phyloP scores from a whole-genome alignment of 2,797 vertebrate genomes.

The Xyrichtys novacula region DNA sequence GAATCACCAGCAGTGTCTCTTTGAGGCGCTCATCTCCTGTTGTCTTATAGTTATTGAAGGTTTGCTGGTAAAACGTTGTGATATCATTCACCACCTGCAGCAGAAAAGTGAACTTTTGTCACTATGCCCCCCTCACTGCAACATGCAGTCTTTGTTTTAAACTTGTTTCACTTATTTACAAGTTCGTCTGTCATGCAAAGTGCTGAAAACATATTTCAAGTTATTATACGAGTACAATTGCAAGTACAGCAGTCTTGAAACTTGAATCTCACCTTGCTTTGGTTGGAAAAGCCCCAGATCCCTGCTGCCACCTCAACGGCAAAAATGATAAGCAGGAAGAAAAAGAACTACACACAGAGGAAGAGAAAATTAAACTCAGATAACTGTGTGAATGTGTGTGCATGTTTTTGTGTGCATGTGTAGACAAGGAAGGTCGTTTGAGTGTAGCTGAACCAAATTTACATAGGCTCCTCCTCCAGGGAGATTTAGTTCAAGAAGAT shows the following conservation, averaged over 20 bases:
- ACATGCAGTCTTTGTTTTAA: neutral
- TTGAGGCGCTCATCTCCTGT: slow-evolving; percentile 74
- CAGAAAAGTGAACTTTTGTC: neutral
- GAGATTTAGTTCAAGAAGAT: slow-evolving; percentile 78
- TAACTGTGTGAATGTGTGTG: slow-evolving; percentile 9
- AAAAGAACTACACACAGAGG: slow-evolving; percentile 89
- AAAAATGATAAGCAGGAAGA: slow-evolving; percentile 95
- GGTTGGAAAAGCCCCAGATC: slow-evolving; percentile 96
- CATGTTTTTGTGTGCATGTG: slow-evolving; percentile 28
- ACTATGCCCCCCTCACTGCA: neutral
- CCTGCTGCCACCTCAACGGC: slow-evolving; percentile 93
- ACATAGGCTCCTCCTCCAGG: slow-evolving; percentile 63
- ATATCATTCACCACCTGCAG: slow-evolving; percentile 89
- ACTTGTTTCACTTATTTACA: neutral
- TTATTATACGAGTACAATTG: neutral
- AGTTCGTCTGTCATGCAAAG: no score
- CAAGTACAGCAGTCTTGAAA: neutral
- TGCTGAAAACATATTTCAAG: neutral
- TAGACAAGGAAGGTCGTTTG: slow-evolving; percentile 60
- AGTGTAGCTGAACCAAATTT: slow-evolving; percentile 64
- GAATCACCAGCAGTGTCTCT: slow-evolving; percentile 89
- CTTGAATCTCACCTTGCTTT: slow-evolving; percentile 87
- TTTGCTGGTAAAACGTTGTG: slow-evolving; percentile 87
- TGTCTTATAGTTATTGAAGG: slow-evolving; percentile 80
- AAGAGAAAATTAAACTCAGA: slow-evolving; percentile 33